These are phyloP conservation scores for Drosophila punjabiensis DNA, from an alignment of 1,140 invertebrate species.

Conservation along the genomic window DNA sequence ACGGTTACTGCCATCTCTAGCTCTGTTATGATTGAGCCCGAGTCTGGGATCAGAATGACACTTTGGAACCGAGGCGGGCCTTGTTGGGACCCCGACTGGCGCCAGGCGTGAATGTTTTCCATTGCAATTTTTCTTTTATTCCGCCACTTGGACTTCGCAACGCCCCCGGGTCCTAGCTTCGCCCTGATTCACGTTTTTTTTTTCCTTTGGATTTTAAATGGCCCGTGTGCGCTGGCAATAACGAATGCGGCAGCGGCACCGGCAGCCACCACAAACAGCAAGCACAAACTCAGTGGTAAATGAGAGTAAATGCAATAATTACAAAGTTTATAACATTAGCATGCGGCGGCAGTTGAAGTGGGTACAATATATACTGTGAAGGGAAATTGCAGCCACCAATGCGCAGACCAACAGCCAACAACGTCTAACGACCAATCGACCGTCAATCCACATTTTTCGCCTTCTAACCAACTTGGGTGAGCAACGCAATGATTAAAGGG, in stretches of 20 bases:
- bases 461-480: conserved; percentile 25
- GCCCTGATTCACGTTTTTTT: conserved; percentile 19
- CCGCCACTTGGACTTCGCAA: conserved; percentile 28
- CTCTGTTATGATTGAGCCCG: not conserved
- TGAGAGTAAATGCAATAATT: conserved; percentile 83
- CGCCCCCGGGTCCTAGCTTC: conserved; percentile 6
- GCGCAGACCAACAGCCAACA: conserved; percentile 51
- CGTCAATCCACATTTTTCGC: conserved; percentile 53
- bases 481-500: conserved; percentile 8
- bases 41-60: conserved; percentile 10
- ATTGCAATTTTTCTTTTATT: conserved; percentile 69
- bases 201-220: conserved; percentile 63
- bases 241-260: conserved; percentile 51
- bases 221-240: conserved; percentile 73
- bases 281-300: conserved; percentile 63
- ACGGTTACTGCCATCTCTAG: conserved; percentile 7
- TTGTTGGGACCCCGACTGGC: conserved; percentile 48
- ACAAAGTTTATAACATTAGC: conserved; percentile 79
- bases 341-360: conserved; percentile 14
- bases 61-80: conserved; percentile 2
- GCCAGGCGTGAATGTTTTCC: conserved; percentile 76
- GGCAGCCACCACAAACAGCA: conserved; percentile 35
- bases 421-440: conserved; percentile 60
- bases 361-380: not conserved
- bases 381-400: conserved; percentile 70